These are phyloP conservation scores for Chlorops oryzae DNA, from an alignment of 1,140 invertebrate genomes.

Conservation along the genomic window DNA sequence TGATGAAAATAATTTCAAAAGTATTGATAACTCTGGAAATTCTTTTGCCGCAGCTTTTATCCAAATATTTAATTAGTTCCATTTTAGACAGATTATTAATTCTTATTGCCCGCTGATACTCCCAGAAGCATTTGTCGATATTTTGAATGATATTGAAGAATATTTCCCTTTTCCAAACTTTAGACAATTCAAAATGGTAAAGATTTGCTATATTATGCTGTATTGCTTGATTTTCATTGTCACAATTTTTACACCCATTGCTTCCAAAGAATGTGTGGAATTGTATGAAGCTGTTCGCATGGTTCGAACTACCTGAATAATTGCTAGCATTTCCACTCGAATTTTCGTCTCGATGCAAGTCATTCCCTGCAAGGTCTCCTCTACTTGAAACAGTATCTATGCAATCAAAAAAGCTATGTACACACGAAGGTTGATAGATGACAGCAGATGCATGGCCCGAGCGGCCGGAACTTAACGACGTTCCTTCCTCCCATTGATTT, in stretches of 20 bases:
- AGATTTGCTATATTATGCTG: background rate
- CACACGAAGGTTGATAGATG: slow-evolving; percentile 63
- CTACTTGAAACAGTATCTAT: slow-evolving; percentile 24
- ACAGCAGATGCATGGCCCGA: slow-evolving; percentile 87
- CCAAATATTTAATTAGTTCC: too few species aligned
- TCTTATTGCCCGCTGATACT: too few species aligned
- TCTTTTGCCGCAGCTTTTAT: too few species aligned
- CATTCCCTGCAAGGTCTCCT: slow-evolving; percentile 17
- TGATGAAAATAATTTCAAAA: too few species aligned
- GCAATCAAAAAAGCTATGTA: slow-evolving; percentile 52
- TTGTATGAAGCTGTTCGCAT: slow-evolving; percentile 24
- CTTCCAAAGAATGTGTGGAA: slow-evolving; percentile 31
- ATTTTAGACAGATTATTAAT: too few species aligned
- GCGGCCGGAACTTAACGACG: slow-evolving; percentile 73
- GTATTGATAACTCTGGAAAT: too few species aligned
- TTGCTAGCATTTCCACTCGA: background rate
- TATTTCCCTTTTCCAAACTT: too few species aligned
- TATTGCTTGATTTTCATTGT: slow-evolving; percentile 12
- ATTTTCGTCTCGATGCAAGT: slow-evolving; percentile 3
- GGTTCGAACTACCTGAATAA: background rate
- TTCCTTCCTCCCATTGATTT: slow-evolving; percentile 69
- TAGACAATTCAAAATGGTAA: background rate
- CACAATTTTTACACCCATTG: slow-evolving; percentile 35
- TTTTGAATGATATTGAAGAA: too few species aligned
- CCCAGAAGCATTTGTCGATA: too few species aligned